Conservation (phyloP, 2,113 vertebrate genomes). For the Coracopsis vasa region DNA sequence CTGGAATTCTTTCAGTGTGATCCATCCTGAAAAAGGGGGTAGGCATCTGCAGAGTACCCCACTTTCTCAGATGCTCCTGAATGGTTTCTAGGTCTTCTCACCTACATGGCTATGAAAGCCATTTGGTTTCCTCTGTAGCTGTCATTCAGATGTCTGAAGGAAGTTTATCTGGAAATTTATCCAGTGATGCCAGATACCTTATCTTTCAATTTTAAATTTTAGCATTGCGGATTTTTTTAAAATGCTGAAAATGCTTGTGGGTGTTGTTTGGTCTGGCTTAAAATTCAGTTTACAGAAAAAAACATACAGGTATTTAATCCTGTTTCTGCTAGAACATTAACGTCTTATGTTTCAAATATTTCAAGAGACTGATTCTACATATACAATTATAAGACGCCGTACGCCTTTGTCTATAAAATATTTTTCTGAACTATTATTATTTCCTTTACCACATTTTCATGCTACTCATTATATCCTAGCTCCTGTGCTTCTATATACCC, state of each 20-base stretch:
- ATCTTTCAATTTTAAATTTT: background rate
- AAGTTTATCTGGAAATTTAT: background rate
- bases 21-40: background rate
- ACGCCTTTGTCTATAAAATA: background rate
- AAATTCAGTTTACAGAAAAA: background rate
- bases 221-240: rapidly evolving
- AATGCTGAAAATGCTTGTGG: background rate
- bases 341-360: background rate
- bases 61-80: background rate
- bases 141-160: background rate
- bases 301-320: background rate
- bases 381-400: background rate
- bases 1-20: background rate
- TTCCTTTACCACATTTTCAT: background rate
- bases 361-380: background rate
- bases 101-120: background rate
- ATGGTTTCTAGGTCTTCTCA: background rate
- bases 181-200: background rate
- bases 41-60: background rate
- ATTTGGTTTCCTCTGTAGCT: background rate
- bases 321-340: background rate
- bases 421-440: background rate
- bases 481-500: background rate
- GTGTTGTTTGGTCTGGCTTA: background rate
- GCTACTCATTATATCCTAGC: background rate